phyloP scores from a whole-genome alignment of 1,140 invertebrate genomes.

The Cotesia vestalis region DNA sequence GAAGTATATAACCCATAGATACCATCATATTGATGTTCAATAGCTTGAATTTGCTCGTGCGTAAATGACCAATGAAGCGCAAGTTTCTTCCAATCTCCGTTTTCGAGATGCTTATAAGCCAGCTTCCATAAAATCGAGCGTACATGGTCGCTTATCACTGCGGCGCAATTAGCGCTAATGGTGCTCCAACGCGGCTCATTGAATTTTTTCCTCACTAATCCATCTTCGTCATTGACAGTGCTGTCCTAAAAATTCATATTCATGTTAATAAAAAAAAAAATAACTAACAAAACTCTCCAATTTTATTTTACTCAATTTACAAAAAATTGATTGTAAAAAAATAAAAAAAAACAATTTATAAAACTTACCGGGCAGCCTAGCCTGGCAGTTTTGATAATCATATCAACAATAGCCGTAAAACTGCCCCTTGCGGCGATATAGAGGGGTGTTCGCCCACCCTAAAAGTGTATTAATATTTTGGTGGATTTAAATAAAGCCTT shows the following conservation, averaged over 20 bases:
- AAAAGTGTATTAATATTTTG: conserved; percentile 39
- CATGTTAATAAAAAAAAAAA: not conserved
- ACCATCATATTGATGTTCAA: conserved; percentile 82
- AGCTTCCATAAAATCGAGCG: conserved; percentile 73
- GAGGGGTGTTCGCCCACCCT: conserved; percentile 74
- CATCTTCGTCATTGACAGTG: no score
- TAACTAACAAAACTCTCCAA: no score
- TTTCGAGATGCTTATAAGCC: conserved; percentile 74
- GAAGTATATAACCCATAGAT: conserved; percentile 41
- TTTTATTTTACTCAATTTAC: no score
- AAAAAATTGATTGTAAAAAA: no score
- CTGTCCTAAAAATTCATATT: not conserved
- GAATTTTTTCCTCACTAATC: not conserved
- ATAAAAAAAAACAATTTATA: no score
- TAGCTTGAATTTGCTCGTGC: conserved; percentile 76
- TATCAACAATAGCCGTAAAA: conserved; percentile 85
- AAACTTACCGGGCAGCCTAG: conserved; percentile 62
- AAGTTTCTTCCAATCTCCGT: conserved; percentile 77
- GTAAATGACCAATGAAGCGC: conserved; percentile 78
- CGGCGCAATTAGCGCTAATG: conserved; percentile 51
- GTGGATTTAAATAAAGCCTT: no score
- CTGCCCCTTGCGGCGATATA: conserved; percentile 81
- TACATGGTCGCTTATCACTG: conserved; percentile 56
- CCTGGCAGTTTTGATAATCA: conserved; percentile 81
- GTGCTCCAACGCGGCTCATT: not conserved